Base-by-base conservation (phyloP, 2,797 vertebrate genomes). In the Chaetophractus vellerosus region DNA sequence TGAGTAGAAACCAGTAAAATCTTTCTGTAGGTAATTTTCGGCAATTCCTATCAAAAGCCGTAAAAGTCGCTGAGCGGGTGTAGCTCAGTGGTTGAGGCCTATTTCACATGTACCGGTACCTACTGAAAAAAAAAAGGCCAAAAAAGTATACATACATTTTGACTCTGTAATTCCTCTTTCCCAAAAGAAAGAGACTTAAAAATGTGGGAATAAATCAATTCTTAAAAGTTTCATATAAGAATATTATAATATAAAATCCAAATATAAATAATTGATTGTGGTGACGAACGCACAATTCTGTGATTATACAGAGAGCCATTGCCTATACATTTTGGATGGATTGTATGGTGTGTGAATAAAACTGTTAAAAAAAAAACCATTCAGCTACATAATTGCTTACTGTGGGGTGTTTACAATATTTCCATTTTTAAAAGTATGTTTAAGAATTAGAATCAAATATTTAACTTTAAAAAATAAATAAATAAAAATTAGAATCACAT, bases 361-460 rank as follows among this genome's bases (percentile, higher is more conserved):
- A 61, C 21, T 48, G 55, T 48, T 45, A 61, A 86, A 75, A 84
- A 84, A 55, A 79, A 94, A 61, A 1, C 28, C 6, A 69, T 15
- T 71, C 63, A 23, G 2, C 36, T 85, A 91, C 93, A 59, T 63
- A 48, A 48, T 89, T 31, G 78, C 3, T n/a, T 69, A 78, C 6
- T 45, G 1, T 61, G 50, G 5, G 9, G 10, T 50, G 12, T 64
- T 63, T 33, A n/a, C 24, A 55, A 50, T 50, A 19, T 75, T 88
- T 82, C 3, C 31, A 68, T 21, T 48, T 68, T 80, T 36, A 36
- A 74, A 76, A 85, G 36, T 24, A 57, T 3, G 79, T 26, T 64
- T 59, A 88, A 11, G 81, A 33, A 61, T 81, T 38, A 91, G 68
- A 71, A 23, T 85, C 19, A 91, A n/a, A n/a, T n/a, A n/a, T n/a